A percentile compares a stretch with the other conserved stretches of the same genome.
phyloP scores from a whole-genome alignment of 2,113 vertebrate genomes.

The Athene noctua region DNA sequence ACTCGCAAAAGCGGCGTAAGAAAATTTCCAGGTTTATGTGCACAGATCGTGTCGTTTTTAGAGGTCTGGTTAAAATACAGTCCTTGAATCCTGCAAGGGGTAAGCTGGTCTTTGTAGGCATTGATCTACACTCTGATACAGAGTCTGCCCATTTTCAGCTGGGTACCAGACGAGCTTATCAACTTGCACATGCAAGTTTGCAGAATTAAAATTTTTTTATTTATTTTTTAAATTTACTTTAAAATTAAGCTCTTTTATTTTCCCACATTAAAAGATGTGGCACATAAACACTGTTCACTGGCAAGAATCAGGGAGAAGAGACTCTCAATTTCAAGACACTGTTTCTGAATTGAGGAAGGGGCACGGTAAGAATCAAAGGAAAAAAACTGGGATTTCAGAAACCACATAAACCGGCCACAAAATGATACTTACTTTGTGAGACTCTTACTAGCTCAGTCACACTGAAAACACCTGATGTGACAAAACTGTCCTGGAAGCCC shows the following conservation, averaged over 20 bases:
- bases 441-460: slow-evolving; percentile 96
- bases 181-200: not conserved
- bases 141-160: not conserved
- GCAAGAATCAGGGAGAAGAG: not conserved
- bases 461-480: slow-evolving; percentile 97
- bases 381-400: not conserved
- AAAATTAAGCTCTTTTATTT: not conserved
- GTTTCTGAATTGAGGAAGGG: not conserved
- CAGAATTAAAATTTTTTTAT: not conserved
- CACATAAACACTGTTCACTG: not conserved
- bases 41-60: not conserved
- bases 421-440: slow-evolving; percentile 92
- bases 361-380: not conserved
- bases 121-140: not conserved
- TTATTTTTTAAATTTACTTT: not conserved
- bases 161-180: not conserved
- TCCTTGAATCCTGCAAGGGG: not conserved
- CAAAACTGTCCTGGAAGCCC: slow-evolving; percentile 99
- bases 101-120: not conserved
- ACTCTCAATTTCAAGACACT: not conserved
- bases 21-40: not conserved
- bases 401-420: slow-evolving; percentile 2
- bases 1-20: not conserved
- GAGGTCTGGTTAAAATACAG: not conserved
- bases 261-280: not conserved